Conservation (phyloP, 2,113 vertebrate species). For the Rutilus rutilus region DNA sequence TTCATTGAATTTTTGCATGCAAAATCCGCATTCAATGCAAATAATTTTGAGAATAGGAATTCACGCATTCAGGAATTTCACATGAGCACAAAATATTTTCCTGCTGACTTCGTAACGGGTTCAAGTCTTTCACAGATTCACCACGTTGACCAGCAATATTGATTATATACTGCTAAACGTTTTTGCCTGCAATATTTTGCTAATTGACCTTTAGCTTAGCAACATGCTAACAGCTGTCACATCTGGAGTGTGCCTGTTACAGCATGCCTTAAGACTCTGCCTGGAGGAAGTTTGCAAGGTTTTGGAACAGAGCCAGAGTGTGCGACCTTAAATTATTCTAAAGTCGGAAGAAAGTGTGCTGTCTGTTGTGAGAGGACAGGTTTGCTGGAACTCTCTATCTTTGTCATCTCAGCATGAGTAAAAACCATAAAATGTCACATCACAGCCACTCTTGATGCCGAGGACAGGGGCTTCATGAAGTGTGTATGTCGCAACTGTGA, state of each 20-base stretch:
- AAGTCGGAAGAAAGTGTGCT: not conserved
- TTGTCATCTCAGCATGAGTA: conserved; percentile 38
- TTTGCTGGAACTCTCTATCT: conserved; percentile 17
- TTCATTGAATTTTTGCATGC: no score
- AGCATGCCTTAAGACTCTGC: not conserved
- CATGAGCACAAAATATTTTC: no score
- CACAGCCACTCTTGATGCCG: not conserved
- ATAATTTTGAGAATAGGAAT: no score
- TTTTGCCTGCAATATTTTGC: not conserved
- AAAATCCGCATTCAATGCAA: no score
- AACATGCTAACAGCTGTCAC: not conserved
- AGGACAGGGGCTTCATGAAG: conserved; percentile 34
- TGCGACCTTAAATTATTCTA: conserved; percentile 1
- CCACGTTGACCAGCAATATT: not conserved
- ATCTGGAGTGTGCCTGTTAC: not conserved
- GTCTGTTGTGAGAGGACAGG: conserved; percentile 9
- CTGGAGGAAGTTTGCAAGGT: not conserved
- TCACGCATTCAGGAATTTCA: no score
- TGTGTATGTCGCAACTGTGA: conserved; percentile 18
- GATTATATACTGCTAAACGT: not conserved
- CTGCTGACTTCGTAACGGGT: no score
- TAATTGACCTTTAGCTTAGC: not conserved
- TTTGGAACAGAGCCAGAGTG: conserved; percentile 1
- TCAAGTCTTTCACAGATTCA: no score
- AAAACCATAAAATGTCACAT: conserved; percentile 38